Evolutionary conservation across 92 coral and sea anemone species (phyloP).

Genomic region (Scolanthus callimorphus): DNA sequence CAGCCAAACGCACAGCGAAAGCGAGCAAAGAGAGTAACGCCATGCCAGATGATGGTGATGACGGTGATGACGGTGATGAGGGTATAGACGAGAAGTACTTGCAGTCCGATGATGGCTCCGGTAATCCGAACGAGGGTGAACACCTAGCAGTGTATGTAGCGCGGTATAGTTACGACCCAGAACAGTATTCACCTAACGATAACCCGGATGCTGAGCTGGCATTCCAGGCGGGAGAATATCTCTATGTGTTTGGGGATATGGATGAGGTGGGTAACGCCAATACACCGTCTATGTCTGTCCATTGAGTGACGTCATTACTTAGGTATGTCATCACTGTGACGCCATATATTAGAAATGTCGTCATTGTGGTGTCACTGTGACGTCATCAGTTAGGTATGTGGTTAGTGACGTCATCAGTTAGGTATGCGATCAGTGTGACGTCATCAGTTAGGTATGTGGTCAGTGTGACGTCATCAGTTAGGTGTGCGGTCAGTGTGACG

Average conservation of each 20-base stretch:
- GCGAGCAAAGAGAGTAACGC: slow-evolving; percentile 2
- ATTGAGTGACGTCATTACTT: too few relatives aligned
- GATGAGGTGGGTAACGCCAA: too few relatives aligned
- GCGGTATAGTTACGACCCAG: slow-evolving; percentile 91
- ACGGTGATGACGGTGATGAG: slow-evolving; percentile 5
- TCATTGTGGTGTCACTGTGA: too few relatives aligned
- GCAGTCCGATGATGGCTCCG: slow-evolving; percentile 11
- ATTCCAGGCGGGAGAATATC: slow-evolving; percentile 97
- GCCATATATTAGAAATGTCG: too few relatives aligned
- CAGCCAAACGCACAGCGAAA: not conserved
- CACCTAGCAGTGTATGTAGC: slow-evolving; percentile 89
- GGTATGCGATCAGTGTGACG: too few relatives aligned
- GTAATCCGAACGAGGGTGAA: slow-evolving; percentile 63
- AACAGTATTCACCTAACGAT: slow-evolving; percentile 91
- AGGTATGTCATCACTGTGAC: too few relatives aligned
- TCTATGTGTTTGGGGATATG: slow-evolving; percentile 92
- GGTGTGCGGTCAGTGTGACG: too few relatives aligned
- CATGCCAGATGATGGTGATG: slow-evolving; percentile 7
- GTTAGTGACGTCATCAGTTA: too few relatives aligned
- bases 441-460: too few relatives aligned
- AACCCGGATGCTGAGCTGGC: slow-evolving; percentile 93
- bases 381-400: too few relatives aligned
- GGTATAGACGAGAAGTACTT: slow-evolving; percentile 41
- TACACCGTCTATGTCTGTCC: too few relatives aligned
- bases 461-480: too few relatives aligned